These are phyloP conservation scores for Cyclina sinensis DNA, from an alignment of 1,140 invertebrate species.

Conservation along the genomic window DNA sequence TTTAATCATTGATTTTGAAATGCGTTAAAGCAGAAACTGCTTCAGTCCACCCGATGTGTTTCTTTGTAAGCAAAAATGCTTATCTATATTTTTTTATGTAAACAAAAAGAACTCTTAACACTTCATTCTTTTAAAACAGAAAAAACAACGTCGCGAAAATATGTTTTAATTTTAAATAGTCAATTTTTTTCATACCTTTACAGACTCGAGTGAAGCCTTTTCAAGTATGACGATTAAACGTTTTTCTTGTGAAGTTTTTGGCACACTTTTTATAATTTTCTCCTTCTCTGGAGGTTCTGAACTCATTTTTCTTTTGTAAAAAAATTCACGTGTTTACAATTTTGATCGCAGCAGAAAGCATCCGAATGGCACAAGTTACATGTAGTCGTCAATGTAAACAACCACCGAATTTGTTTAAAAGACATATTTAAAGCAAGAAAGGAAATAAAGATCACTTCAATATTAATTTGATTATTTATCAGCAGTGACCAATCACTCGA, in stretches of 20 bases:
- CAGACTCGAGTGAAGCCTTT: slow-evolving; percentile 97
- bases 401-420: background rate
- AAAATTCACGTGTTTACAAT: slow-evolving; percentile 52
- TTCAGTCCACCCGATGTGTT: too few relatives aligned
- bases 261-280: slow-evolving; percentile 79
- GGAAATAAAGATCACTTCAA: too few relatives aligned
- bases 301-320: slow-evolving; percentile 36
- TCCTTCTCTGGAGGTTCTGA: slow-evolving; percentile 65
- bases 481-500: too few relatives aligned
- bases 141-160: background rate
- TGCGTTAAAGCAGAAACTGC: too few relatives aligned
- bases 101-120: too few relatives aligned
- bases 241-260: slow-evolving; percentile 88
- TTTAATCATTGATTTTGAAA: too few relatives aligned
- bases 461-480: too few relatives aligned
- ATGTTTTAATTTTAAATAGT: background rate
- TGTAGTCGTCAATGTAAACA: slow-evolving; percentile 48
- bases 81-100: too few relatives aligned
- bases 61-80: too few relatives aligned
- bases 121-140: background rate
- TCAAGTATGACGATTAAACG: slow-evolving; percentile 97
- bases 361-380: background rate
- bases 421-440: too few relatives aligned
- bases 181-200: slow-evolving; percentile 91
- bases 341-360: background rate